These are phyloP conservation scores for Nilaparvata lugens DNA, from an alignment of 1,140 invertebrate species.

Conservation along the genomic window DNA sequence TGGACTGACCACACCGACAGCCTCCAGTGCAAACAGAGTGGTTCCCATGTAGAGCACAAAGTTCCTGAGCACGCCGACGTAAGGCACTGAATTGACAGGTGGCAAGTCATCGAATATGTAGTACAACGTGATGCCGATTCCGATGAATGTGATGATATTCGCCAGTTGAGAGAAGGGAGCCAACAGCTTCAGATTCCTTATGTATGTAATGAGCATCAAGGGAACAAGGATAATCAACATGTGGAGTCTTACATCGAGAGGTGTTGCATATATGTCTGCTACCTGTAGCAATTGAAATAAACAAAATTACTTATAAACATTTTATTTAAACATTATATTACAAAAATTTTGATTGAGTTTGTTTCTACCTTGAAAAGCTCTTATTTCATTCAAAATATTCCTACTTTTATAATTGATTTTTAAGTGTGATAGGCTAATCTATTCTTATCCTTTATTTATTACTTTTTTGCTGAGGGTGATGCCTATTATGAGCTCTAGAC, in stretches of 20 bases:
- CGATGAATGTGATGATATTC: conserved; percentile 60
- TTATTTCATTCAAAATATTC: no score
- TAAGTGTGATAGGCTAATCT: no score
- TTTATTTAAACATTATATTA: no score
- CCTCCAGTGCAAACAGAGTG: conserved; percentile 80
- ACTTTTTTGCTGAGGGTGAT: no score
- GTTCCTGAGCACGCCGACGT: conserved; percentile 43
- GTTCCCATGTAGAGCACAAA: conserved; percentile 77
- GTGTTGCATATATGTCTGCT: conserved; percentile 35
- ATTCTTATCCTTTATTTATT: no score
- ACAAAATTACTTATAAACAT: conserved; percentile 4
- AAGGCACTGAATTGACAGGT: conserved; percentile 41
- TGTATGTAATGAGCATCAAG: conserved; percentile 58
- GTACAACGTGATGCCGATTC: conserved; percentile 58
- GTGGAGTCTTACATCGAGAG: conserved; percentile 39
- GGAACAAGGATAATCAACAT: conserved; percentile 56
- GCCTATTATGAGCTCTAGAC: no score
- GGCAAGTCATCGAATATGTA: conserved; percentile 54
- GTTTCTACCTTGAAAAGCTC: no score
- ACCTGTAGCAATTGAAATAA: conserved; percentile 31
- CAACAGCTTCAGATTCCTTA: conserved; percentile 66
- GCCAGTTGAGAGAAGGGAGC: conserved; percentile 74
- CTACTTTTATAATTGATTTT: no score
- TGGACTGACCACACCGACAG: conserved; percentile 69
- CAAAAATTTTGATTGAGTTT: no score